Evolutionary conservation across 2,113 vertebrate genomes (phyloP), one percentile per base, ranked within the genome.

Genomic region (Crotalus viridis): DNA sequence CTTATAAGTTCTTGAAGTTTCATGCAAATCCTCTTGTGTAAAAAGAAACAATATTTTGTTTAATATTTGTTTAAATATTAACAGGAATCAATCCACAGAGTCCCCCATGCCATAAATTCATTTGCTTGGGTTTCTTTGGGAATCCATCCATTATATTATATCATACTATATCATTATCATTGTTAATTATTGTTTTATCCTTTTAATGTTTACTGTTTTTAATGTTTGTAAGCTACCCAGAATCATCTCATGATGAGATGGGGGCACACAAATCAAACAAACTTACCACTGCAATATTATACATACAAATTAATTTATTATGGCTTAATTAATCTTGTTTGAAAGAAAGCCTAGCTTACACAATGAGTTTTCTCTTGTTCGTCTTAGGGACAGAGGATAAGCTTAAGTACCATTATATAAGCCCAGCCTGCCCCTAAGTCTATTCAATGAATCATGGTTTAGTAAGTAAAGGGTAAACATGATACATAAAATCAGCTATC

Each of bases 21-120:
- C 93, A 69, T 2, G n/a, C 19, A 92, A 93, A 96, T 92, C 13
- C 0, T 19, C 33, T 89, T 89, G n/a, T 8, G 17, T 22, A 92
- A 89, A 43, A 81, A 54, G 39, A 57, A 86, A 46, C 0, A 46
- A 46, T 5, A 26, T 43, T 22, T 56, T 57, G n/a, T 57, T 56
- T 64, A 64, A 64, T 64, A 64, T 64, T 64, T 64, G 61, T 69
- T 69, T n/a, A 51, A 22, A 33, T 87, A 26, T 89, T 43, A 56
- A 57, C 17, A 81, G 69, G 33, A 81, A 81, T 81, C 74, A 81
- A 21, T 81, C 33, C 69, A 81, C 28, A 39, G 69, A 81, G 15
- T 8, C 33, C 17, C 15, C 69, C 2, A 17, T 74, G 17, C n/a
- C 69, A 17, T 81, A 81, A 0, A 33, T 33, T 69, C 28, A 69